Evolutionary conservation across 1,140 invertebrate species (phyloP).

Genomic region (Babylonia areolata): DNA sequence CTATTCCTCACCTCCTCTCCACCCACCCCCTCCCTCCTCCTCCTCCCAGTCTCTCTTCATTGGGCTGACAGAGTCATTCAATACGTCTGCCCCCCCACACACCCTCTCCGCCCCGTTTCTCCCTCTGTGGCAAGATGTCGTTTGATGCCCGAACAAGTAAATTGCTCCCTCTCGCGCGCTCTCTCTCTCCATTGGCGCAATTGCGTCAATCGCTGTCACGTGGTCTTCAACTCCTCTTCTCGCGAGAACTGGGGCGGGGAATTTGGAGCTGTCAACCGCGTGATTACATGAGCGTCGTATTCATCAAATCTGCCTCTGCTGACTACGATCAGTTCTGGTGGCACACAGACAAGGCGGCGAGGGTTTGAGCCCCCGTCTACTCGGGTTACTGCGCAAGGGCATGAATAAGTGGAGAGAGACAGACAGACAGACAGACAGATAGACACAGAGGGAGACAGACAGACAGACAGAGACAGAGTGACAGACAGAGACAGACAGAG

Average conservation of each 20-base stretch:
- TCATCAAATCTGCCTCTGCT: background rate
- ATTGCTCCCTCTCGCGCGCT: background rate
- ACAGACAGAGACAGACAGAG: background rate
- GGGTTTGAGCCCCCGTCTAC: too few species aligned
- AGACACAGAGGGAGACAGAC: background rate
- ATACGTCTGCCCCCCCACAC: background rate
- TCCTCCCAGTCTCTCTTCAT: background rate
- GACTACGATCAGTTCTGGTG: too few species aligned
- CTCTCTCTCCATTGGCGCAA: background rate
- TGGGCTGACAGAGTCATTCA: background rate
- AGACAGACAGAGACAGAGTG: background rate
- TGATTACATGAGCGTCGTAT: background rate
- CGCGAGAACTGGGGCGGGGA: background rate
- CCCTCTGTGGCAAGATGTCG: background rate
- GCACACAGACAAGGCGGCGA: too few species aligned
- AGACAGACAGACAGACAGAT: too few species aligned
- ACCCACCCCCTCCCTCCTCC: background rate
- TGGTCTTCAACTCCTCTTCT: background rate
- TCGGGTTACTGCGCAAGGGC: too few species aligned
- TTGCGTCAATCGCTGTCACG: constrained; percentile 5
- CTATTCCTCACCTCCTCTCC: background rate
- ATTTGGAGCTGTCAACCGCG: background rate
- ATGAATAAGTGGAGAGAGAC: too few species aligned
- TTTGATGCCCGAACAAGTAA: background rate
- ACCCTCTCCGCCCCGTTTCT: too few species aligned